Base-by-base conservation (phyloP, 2,888 invertebrate species). In the Metallyticus violacea region DNA sequence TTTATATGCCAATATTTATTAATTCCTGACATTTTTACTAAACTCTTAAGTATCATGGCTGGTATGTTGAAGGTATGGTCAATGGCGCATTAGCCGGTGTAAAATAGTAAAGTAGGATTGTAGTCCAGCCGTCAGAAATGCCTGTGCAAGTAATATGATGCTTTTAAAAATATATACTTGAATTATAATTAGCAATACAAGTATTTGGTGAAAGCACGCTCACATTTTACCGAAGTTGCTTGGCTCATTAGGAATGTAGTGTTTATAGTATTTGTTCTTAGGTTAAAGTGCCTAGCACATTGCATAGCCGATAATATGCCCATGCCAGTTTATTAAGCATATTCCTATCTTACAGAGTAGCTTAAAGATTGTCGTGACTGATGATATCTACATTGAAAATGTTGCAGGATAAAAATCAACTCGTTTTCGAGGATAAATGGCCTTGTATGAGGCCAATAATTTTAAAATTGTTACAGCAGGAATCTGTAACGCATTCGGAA, bases 381-480 rank as follows among this genome's bases (percentile, higher is more conserved):
- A 25, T 2, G 27, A 26, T 81, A n/a, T n/a, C 22, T 81, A n/a
- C 26, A 81, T 7, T 82, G 86, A 87, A 81, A 89, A 89, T 89
- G 89, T 92, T 92, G 81, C 91, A 95, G 95, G 96, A 96, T 92
- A 96, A 96, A 92, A 96, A 95, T 89, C 96, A 96, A 92, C 94
- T 96, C 89, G 95, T 95, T 90, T 99, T 99, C 92, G 98, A 99
- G 92, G 98, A 98, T 91, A 97, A 98, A 94, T 99, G 99, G 99
- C 98, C 97, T 86, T 94, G 94, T 89, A 99, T 99, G 96, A 95
- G 98, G 89, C 97, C 97, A 15, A 97, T 97, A 90, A 98, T 99
- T 87, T 93, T 98, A 89, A 98, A 99, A 92, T 93, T 99, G 88
- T 93, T 99, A 84, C 96, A 97, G 90, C 99, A 99, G 92, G 97